Percentiles rank a stretch among this genome's conserved stretches.
phyloP scores from a whole-genome alignment of 2,113 vertebrate species.

The Lucifuga dentata region DNA sequence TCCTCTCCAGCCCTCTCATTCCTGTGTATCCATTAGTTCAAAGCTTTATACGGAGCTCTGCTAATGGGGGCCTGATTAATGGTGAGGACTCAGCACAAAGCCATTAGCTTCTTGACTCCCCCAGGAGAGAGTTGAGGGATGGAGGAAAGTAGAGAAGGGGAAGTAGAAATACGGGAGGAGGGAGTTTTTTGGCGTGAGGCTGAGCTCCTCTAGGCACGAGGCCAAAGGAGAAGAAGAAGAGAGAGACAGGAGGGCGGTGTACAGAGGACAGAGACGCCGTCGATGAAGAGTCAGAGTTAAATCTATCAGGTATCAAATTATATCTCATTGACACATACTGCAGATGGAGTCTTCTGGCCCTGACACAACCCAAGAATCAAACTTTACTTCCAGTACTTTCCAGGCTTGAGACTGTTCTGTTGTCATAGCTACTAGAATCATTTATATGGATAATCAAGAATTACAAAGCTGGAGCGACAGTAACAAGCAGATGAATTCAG shows the following conservation, averaged over 20 bases:
- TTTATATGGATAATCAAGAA: slow-evolving; percentile 25
- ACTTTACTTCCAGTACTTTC: slow-evolving; percentile 14
- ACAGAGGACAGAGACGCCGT: not conserved
- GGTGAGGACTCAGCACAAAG: slow-evolving; percentile 50
- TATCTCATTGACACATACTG: slow-evolving; percentile 29
- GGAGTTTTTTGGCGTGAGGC: slow-evolving; percentile 9
- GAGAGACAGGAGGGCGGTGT: slow-evolving; percentile 4
- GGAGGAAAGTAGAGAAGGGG: slow-evolving; percentile 10
- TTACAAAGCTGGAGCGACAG: not conserved
- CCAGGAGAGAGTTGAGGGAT: slow-evolving; percentile 42
- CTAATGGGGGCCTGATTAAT: slow-evolving; percentile 74
- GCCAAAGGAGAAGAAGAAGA: slow-evolving; percentile 18
- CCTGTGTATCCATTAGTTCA: slow-evolving; percentile 59
- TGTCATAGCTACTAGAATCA: too few relatives aligned
- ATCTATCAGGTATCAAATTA: slow-evolving; percentile 45
- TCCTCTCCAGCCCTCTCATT: slow-evolving; percentile 22
- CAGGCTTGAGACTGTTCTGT: slow-evolving; percentile 9
- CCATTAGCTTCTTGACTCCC: slow-evolving; percentile 64
- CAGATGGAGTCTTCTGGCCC: slow-evolving; percentile 13
- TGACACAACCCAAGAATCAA: slow-evolving; percentile 10
- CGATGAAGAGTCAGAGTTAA: slow-evolving; percentile 17
- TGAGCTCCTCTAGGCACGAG: slow-evolving; percentile 9
- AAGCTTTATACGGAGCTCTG: slow-evolving; percentile 44
- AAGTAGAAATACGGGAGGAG: slow-evolving; percentile 8
- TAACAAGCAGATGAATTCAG: slow-evolving; percentile 47